phyloP scores from a whole-genome alignment of 1,140 invertebrate genomes.

The Polyergus mexicanus region DNA sequence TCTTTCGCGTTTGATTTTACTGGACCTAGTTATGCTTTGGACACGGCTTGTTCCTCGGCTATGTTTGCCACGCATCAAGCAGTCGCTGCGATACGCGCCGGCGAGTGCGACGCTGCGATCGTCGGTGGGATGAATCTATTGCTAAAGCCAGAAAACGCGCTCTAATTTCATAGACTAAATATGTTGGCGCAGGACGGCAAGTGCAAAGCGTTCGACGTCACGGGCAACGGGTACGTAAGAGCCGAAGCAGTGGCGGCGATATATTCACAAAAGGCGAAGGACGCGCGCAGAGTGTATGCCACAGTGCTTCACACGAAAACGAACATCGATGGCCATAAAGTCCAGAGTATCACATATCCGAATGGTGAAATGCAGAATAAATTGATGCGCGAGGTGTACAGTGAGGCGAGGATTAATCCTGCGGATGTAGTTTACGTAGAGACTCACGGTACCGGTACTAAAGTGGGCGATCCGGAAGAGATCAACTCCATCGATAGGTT shows the following conservation, averaged over 20 bases:
- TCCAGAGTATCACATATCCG: conserved; percentile 96
- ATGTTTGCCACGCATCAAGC: conserved; percentile 96
- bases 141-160: conserved; percentile 94
- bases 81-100: conserved; percentile 92
- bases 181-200: conserved; percentile 96
- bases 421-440: conserved; percentile 95
- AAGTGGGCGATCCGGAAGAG: conserved; percentile 98
- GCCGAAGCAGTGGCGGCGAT: conserved; percentile 95
- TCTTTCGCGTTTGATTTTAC: conserved; percentile 98
- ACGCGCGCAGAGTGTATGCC: conserved; percentile 94
- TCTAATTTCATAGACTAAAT: conserved; percentile 96
- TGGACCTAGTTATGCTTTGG: conserved; percentile 96
- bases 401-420: conserved; percentile 93
- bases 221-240: conserved; percentile 96
- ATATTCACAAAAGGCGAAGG: conserved; percentile 92
- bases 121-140: conserved; percentile 95
- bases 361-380: conserved; percentile 94
- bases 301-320: conserved; percentile 94
- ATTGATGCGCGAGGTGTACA: conserved; percentile 95
- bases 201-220: conserved; percentile 97
- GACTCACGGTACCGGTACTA: conserved; percentile 98
- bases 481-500: conserved; percentile 96
- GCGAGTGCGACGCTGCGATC: conserved; percentile 96
- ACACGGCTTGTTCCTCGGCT: conserved; percentile 98
- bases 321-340: conserved; percentile 97